phyloP scores from a whole-genome alignment of 2,888 invertebrate genomes.

The Agrotis exclamationis region DNA sequence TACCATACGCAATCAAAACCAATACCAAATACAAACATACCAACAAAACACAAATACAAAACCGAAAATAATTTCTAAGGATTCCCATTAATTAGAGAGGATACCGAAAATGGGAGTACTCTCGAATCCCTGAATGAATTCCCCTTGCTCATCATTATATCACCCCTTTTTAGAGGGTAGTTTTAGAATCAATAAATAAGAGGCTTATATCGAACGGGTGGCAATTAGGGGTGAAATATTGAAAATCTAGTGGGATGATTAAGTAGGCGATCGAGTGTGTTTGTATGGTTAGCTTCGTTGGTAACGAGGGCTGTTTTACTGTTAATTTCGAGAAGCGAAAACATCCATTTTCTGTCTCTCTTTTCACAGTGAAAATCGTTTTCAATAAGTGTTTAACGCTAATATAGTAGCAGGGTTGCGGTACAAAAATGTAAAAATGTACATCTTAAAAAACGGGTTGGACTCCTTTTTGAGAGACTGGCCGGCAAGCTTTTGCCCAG shows the following conservation, averaged over 20 bases:
- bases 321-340: background rate
- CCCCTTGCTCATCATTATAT: slow-evolving; percentile 64
- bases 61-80: slow-evolving; percentile 50
- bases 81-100: slow-evolving; percentile 62
- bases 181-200: slow-evolving; percentile 67
- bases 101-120: slow-evolving; percentile 54
- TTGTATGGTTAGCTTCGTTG: background rate
- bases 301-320: background rate
- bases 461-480: too few species aligned
- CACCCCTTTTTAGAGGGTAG: slow-evolving; percentile 61
- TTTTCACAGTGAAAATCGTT: too few species aligned
- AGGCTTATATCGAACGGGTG: slow-evolving; percentile 57
- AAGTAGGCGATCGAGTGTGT: background rate
- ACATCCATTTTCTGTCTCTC: background rate
- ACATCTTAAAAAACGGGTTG: too few species aligned
- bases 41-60: slow-evolving; percentile 31
- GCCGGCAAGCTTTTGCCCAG: too few species aligned
- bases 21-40: slow-evolving; percentile 1
- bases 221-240: slow-evolving; percentile 56
- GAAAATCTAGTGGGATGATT: slow-evolving; percentile 31
- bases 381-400: too few species aligned
- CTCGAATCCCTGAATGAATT: slow-evolving; percentile 53
- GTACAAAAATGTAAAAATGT: too few species aligned
- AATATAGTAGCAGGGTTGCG: too few species aligned
- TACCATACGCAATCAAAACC: background rate